Percentiles rank a stretch among this genome's conserved stretches.
Evolutionary conservation across 2,888 invertebrate species (phyloP).

Genomic region (Acanthococcus lagerstroemiae): DNA sequence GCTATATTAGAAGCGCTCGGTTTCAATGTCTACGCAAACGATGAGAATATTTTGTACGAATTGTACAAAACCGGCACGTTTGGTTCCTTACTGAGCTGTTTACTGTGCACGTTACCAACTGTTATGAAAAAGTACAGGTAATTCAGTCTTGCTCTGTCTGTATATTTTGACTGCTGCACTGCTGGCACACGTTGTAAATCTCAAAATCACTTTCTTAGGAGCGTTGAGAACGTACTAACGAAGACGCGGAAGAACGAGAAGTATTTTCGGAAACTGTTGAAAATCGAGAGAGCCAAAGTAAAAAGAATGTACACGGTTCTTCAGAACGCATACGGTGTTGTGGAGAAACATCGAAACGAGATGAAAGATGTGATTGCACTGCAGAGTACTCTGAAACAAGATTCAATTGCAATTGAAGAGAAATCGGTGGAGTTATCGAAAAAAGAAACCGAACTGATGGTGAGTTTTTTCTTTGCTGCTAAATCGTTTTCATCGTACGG

Average conservation of each 20-base stretch:
- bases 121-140: slow-evolving; percentile 7
- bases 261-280: background rate
- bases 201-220: background rate
- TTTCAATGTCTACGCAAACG: slow-evolving; percentile 1
- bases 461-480: background rate
- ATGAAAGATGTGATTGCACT: background rate
- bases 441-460: slow-evolving; percentile 12
- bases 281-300: slow-evolving; percentile 3
- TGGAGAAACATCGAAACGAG: slow-evolving; percentile 8
- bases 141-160: background rate
- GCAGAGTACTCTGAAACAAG: background rate
- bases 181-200: too few relatives aligned
- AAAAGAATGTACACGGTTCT: slow-evolving; percentile 11
- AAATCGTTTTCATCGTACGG: background rate
- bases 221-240: background rate
- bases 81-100: slow-evolving; percentile 7
- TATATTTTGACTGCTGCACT: too few relatives aligned
- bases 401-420: background rate
- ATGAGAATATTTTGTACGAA: background rate
- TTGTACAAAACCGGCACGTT: slow-evolving; percentile 4
- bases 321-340: background rate
- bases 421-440: background rate
- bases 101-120: slow-evolving; percentile 4
- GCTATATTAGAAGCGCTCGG: slow-evolving; percentile 6
- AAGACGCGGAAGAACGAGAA: slow-evolving; percentile 10